Conservation (phyloP, 1,140 invertebrate genomes). For the Drosophila pachea region DNA sequence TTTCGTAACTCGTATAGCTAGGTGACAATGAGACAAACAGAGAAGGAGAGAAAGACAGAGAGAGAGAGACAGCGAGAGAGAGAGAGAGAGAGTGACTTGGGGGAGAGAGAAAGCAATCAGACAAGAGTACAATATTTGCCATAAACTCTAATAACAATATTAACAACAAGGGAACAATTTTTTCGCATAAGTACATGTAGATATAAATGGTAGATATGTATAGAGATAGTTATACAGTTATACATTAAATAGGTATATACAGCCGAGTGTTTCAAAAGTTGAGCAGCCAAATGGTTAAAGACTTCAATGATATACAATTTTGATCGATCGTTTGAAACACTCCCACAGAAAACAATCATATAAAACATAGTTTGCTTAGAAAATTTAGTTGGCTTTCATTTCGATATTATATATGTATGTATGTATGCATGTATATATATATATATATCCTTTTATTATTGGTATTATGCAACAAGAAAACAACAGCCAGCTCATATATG, state of each 20-base stretch:
- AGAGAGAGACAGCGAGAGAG: no score
- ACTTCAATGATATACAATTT: conserved; percentile 6
- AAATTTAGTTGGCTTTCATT: conserved; percentile 5
- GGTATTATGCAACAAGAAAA: conserved; percentile 58
- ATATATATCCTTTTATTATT: conserved; percentile 38
- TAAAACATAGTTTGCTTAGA: conserved; percentile 31
- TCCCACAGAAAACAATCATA: conserved; percentile 35
- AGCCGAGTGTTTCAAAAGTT: conserved; percentile 33
- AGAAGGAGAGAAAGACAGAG: background rate
- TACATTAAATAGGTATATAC: conserved; percentile 38
- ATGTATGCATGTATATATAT: conserved; percentile 48
- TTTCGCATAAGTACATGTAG: conserved; percentile 19
- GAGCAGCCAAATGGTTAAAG: background rate
- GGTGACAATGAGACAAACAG: conserved; percentile 8
- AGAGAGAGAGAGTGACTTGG: no score
- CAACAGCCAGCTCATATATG: conserved; percentile 64
- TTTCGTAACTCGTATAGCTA: conserved; percentile 36
- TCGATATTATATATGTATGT: conserved; percentile 40
- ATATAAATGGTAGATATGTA: conserved; percentile 8
- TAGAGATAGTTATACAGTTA: conserved; percentile 37
- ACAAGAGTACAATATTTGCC: conserved; percentile 29
- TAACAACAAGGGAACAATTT: conserved; percentile 64
- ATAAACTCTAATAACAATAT: conserved; percentile 63
- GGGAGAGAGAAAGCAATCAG: conserved; percentile 11
- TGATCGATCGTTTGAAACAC: conserved; percentile 51